Conservation (phyloP, 2,888 invertebrate genomes). For the Troglohyphantes excavatus region DNA sequence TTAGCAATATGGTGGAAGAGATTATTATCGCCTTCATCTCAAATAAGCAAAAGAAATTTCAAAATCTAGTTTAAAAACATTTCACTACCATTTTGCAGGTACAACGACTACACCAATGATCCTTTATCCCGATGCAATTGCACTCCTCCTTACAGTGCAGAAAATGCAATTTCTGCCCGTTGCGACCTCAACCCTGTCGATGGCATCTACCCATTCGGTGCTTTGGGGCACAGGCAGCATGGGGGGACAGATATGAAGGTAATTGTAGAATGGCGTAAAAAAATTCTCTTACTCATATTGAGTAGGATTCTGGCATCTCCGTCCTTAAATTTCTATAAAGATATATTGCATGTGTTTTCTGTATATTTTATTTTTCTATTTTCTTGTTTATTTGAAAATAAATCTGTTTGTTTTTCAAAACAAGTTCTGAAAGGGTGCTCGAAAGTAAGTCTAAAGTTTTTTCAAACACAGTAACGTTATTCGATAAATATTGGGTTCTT, state of each 20-base stretch:
- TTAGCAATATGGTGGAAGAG: too few relatives aligned
- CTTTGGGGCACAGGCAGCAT: slow-evolving; percentile 87
- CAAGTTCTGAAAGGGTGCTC: too few relatives aligned
- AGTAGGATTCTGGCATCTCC: neutral
- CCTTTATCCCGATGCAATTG: slow-evolving; percentile 87
- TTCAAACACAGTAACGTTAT: too few relatives aligned
- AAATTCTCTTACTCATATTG: too few relatives aligned
- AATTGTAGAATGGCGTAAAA: neutral
- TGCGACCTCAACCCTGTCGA: slow-evolving; percentile 88
- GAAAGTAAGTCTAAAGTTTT: too few relatives aligned
- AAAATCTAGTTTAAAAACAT: neutral
- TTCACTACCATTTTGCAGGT: slow-evolving; percentile 83
- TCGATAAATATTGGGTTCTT: too few relatives aligned
- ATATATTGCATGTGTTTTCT: too few relatives aligned
- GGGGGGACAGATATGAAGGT: slow-evolving; percentile 89
- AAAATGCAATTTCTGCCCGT: slow-evolving; percentile 88
- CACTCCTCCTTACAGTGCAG: slow-evolving; percentile 88
- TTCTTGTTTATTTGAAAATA: too few relatives aligned
- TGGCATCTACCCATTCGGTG: slow-evolving; percentile 88
- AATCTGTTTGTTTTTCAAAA: too few relatives aligned
- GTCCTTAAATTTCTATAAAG: too few relatives aligned
- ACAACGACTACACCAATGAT: slow-evolving; percentile 88
- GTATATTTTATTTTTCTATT: neutral
- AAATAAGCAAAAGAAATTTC: too few relatives aligned
- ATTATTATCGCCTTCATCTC: too few relatives aligned